Conservation (phyloP, 2,888 invertebrate species). For the Palloptera scutellata region DNA sequence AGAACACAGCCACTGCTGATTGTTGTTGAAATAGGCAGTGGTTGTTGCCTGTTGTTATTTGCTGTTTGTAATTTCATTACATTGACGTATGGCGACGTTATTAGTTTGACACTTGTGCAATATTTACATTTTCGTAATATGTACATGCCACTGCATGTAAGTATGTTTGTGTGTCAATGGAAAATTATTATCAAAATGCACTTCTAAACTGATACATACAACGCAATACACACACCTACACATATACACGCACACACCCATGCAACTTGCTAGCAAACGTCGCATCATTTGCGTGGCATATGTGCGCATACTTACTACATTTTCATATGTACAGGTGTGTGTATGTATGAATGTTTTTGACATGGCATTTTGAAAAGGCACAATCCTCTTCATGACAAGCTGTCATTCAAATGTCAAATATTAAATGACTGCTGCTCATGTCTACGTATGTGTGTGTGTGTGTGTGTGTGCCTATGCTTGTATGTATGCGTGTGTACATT, state of each 20-base stretch:
- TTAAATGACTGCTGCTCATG: slow-evolving; percentile 37
- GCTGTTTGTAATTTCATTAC: slow-evolving; percentile 31
- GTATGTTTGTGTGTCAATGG: background rate
- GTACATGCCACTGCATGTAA: background rate
- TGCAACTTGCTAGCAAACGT: background rate
- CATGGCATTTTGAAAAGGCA: slow-evolving; percentile 41
- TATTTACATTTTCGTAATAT: slow-evolving; percentile 19
- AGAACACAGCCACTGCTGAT: no score
- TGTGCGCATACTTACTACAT: slow-evolving; percentile 16
- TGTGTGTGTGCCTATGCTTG: slow-evolving; percentile 3
- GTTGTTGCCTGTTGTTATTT: slow-evolving; percentile 7
- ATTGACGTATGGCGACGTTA: slow-evolving; percentile 39
- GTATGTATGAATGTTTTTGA: slow-evolving; percentile 33
- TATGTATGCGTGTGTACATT: background rate
- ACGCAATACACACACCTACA: slow-evolving; percentile 1
- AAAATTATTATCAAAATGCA: no score
- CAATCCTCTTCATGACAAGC: slow-evolving; percentile 53
- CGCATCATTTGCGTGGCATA: slow-evolving; percentile 13
- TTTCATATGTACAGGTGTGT: slow-evolving; percentile 14
- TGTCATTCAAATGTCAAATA: slow-evolving; percentile 58
- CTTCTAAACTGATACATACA: slow-evolving; percentile 1
- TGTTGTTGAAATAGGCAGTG: no score
- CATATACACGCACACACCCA: slow-evolving; percentile 1
- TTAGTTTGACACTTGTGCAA: slow-evolving; percentile 37
- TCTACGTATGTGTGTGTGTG: background rate